phyloP scores from a whole-genome alignment of 2,797 vertebrate species.

The Tokudaia muenninki region DNA sequence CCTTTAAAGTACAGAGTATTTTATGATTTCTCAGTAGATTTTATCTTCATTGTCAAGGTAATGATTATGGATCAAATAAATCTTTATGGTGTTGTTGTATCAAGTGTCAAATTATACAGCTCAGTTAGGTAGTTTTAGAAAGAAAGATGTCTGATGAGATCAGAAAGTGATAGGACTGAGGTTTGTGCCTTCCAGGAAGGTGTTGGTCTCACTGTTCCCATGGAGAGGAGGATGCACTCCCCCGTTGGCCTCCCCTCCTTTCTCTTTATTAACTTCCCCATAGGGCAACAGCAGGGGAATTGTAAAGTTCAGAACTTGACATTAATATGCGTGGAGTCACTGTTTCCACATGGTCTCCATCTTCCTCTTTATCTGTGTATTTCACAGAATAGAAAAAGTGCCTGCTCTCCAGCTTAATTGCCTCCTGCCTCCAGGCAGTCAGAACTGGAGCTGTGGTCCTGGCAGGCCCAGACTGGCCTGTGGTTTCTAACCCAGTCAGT shows the following conservation, averaged over 20 bases:
- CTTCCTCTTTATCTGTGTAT: not conserved
- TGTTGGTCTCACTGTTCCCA: not conserved
- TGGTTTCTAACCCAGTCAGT: not conserved
- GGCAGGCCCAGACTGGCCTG: not conserved
- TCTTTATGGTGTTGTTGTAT: conserved; percentile 74
- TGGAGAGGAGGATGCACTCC: not conserved
- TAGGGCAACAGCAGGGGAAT: not conserved
- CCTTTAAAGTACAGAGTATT: conserved; percentile 65
- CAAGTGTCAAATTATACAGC: conserved; percentile 66
- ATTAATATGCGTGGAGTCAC: not conserved
- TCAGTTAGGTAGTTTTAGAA: conserved; percentile 59
- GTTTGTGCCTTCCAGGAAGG: not conserved
- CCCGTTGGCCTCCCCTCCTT: not conserved
- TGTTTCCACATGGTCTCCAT: not conserved
- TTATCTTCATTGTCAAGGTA: conserved; percentile 76
- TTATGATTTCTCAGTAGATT: conserved; percentile 70
- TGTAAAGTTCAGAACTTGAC: conserved; percentile 16
- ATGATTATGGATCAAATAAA: conserved; percentile 75
- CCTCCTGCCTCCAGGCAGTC: not conserved
- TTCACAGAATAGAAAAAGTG: not conserved
- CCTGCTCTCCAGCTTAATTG: not conserved
- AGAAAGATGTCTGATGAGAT: conserved; percentile 55
- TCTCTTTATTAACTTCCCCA: not conserved
- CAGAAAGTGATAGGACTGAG: not conserved
- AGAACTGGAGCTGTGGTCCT: not conserved